Conservation (phyloP, 2,888 invertebrate genomes). For the Rhimphoctona megacephalus region DNA sequence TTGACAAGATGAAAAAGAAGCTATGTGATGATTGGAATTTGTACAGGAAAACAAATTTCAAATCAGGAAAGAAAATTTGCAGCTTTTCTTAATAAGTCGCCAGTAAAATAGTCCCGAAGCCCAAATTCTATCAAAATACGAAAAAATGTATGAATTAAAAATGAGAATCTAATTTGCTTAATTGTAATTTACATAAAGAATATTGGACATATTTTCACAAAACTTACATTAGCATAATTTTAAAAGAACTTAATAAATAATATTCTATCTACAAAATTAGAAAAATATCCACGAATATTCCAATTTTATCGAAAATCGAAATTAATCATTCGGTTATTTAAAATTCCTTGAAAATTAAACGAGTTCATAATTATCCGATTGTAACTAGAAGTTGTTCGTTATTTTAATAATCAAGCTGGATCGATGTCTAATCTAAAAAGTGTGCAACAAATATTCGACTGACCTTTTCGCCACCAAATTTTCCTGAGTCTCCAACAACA, state of each 20-base stretch:
- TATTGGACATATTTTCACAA: background rate
- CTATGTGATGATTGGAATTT: constrained; percentile 2
- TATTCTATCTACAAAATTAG: background rate
- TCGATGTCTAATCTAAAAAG: background rate
- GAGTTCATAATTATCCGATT: too few relatives aligned
- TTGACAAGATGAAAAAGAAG: background rate
- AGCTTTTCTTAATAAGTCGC: background rate
- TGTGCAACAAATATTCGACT: constrained; percentile 34
- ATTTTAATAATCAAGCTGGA: background rate
- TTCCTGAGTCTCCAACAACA: constrained; percentile 76
- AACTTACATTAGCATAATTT: too few relatives aligned
- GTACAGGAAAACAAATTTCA: background rate
- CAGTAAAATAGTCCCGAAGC: background rate
- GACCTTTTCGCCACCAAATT: constrained; percentile 80
- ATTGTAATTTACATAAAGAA: background rate
- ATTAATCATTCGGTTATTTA: background rate
- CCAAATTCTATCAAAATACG: background rate
- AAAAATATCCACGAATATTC: background rate
- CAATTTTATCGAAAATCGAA: background rate
- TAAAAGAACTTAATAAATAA: background rate
- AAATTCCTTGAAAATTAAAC: background rate
- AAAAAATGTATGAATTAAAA: background rate
- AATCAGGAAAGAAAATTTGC: background rate
- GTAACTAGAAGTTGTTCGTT: background rate
- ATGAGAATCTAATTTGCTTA: background rate